Evolutionary conservation across 92 coral and sea anemone genomes (phyloP).

Genomic region (Anthopleura xanthogrammica): DNA sequence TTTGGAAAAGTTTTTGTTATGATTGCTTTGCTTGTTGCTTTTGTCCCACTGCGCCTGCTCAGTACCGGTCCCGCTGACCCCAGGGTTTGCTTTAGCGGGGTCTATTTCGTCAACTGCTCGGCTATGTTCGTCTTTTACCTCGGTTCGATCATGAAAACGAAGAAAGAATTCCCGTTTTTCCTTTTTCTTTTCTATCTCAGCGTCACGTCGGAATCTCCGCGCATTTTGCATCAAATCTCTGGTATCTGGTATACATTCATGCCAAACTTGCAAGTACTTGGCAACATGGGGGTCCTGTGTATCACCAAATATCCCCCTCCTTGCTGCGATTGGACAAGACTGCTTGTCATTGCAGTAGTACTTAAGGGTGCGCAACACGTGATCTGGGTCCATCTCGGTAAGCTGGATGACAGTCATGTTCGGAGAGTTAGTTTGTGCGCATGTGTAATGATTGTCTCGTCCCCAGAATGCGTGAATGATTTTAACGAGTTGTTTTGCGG

Average conservation of each 20-base stretch:
- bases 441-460: slow-evolving; percentile 71
- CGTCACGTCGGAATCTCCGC: slow-evolving; percentile 47
- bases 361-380: slow-evolving; percentile 55
- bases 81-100: slow-evolving; percentile 7
- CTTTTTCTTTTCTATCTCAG: slow-evolving; percentile 13
- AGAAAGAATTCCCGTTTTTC: slow-evolving; percentile 47
- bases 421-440: slow-evolving; percentile 59
- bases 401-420: slow-evolving; percentile 51
- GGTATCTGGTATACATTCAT: slow-evolving; percentile 89
- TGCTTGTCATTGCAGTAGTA: slow-evolving; percentile 64
- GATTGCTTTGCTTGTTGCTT: slow-evolving; percentile 80
- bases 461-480: slow-evolving; percentile 92
- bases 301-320: slow-evolving; percentile 56
- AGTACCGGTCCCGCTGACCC: slow-evolving; percentile 7
- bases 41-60: slow-evolving; percentile 44
- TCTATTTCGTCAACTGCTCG: slow-evolving; percentile 27
- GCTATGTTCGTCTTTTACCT: slow-evolving; percentile 20
- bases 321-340: slow-evolving; percentile 62
- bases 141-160: slow-evolving; percentile 26
- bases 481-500: slow-evolving; percentile 57
- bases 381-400: slow-evolving; percentile 60
- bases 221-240: slow-evolving; percentile 31
- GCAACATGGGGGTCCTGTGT: slow-evolving; percentile 47
- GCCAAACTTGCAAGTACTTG: slow-evolving; percentile 77
- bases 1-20: slow-evolving; percentile 4